Conservation (phyloP, 2,797 vertebrate genomes). For the Phaenicophaeus curvirostris region DNA sequence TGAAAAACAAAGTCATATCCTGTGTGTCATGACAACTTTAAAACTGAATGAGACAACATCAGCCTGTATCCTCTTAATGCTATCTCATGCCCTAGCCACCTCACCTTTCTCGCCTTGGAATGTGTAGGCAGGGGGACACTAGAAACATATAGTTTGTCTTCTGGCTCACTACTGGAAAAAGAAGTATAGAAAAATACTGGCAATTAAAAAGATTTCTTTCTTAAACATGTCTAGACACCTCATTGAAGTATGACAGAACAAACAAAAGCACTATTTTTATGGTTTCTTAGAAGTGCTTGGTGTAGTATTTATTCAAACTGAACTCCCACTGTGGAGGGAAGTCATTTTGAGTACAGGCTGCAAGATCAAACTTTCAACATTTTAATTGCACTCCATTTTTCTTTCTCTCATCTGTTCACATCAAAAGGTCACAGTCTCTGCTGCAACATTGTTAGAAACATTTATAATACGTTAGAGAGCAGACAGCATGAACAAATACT, state of each 20-base stretch:
- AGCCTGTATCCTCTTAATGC: background rate
- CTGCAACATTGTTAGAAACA: conserved; percentile 4
- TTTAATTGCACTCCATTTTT: conserved; percentile 22
- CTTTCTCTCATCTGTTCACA: conserved; percentile 1
- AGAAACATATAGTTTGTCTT: background rate
- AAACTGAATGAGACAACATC: background rate
- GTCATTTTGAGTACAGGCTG: background rate
- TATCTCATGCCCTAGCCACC: background rate
- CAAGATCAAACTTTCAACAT: conserved; percentile 12
- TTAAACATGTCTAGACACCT: background rate
- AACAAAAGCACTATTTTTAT: conserved; percentile 4
- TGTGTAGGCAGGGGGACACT: background rate
- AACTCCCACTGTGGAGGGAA: background rate
- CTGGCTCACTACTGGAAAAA: background rate
- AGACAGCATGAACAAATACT: background rate
- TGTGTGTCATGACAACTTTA: background rate
- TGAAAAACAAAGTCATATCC: background rate
- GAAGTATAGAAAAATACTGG: background rate
- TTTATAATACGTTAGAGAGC: conserved; percentile 7
- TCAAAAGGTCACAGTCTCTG: background rate
- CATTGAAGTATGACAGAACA: background rate
- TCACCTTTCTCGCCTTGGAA: background rate
- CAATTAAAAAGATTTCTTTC: background rate
- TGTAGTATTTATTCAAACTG: conserved; percentile 32
- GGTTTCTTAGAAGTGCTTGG: background rate